Base-by-base conservation (phyloP, 2,113 vertebrate genomes). In the Haemorhous mexicanus region DNA sequence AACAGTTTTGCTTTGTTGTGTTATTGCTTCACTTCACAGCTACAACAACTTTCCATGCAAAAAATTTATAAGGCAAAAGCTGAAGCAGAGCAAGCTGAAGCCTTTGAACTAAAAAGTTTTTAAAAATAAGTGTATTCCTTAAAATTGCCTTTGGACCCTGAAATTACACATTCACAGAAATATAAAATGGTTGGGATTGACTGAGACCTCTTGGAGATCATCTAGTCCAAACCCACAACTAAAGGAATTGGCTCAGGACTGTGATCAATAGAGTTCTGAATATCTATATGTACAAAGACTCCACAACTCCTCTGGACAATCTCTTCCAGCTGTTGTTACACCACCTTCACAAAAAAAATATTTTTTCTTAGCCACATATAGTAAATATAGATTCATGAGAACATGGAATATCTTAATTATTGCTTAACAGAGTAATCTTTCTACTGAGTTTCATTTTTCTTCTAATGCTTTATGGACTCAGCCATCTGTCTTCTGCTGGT, bases 211-310 rank as follows among this genome's bases (percentile, higher is more conserved):
- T 75, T 79, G 47, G 26, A 79, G 23, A 64, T 17, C 22, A 33
- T 39, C 11, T 55, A 55, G 28, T 43, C 12, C 17, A 73, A 68
- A 10, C 3, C 8, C 33, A 62, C 15, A 56, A 15, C 14, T 61
- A 61, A 85, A 82, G 16, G 20, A 59, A 28, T 24, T 72, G n/a
- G 6, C 7, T 82, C 20, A 72, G 35, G 33, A 35, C 39, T 1
- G 0, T 26, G 23, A 52, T 9, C 33, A 67, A 9, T 10, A 1
- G 0, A 61, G 27, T 80, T 76, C 41, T 79, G 22, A 64, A 23
- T 79, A 52, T 32, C 30, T 85, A 0, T 39, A 32, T 41, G 22
- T 10, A 56, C 2, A 1, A 41, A 83, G n/a, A 49, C 10, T 33
- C 23, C 24, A 35, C 23, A 83, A 4, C 12, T 39, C 44, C 19